Base-by-base conservation (phyloP, 2,888 invertebrate genomes). In the Calliscelio sp. region DNA sequence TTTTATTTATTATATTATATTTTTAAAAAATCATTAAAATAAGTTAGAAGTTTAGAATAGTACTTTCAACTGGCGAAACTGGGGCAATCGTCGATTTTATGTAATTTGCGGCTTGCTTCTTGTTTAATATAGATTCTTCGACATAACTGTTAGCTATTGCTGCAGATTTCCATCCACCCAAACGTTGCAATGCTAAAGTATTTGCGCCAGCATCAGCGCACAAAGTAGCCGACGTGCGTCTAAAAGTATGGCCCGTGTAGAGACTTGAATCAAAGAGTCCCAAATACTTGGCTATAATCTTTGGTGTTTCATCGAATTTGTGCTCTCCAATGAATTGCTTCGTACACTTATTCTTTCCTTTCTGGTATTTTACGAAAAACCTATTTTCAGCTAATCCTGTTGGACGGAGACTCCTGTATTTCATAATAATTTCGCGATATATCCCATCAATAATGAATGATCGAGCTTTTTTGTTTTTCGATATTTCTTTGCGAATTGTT, bases 341-440 rank as follows among this genome's bases (percentile, higher is more conserved):
- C 6, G 6, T n/a, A 49, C 18, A 49, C 11, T 49, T 49, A 5
- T 11, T 11, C 4, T 49, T 16, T 5, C 49, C 49, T 49, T 49
- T 49, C 20, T 49, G 49, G 11, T 49, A 55, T 16, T 55, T 25
- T 28, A 55, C 55, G n/a, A 55, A 55, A 11, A 25, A 55, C 16
- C 55, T 55, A 16, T 55, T 16, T 28, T 55, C 55, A 10, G 28
- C 4, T 1, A n/a, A 28, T 11, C 16, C 18, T 16, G 2, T 6
- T 7, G 25, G 55, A 28, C 55, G 55, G 4, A 55, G 32, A 6
- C n/a, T 14, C n/a, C 8, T 11, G 28, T 55, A 55, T 16, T 55
- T 55, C n/a, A 28, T 8, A 25, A 55, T 28, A 16, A n/a, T 55
- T 28, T 55, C n/a, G 5, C 28, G 25, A 16, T 25, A 55, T 28